Evolutionary conservation across 2,888 invertebrate species (phyloP).

Genomic region (Ophion obscuratus): DNA sequence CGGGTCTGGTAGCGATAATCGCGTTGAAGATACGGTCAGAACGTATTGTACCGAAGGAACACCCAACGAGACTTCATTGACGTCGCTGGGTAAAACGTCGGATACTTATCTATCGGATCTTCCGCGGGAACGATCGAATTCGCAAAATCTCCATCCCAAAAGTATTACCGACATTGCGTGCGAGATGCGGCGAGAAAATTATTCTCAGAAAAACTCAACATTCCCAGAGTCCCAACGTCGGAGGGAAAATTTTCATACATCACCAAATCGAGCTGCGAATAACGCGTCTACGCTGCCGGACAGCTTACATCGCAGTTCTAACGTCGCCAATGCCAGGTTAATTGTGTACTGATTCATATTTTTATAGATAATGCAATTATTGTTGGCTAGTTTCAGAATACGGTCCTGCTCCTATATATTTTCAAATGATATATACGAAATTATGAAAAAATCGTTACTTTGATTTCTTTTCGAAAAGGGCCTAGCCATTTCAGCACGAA

Average conservation of each 20-base stretch:
- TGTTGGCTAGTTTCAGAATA: neutral
- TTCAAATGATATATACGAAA: too few relatives aligned
- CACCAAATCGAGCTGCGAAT: slow-evolving; percentile 11
- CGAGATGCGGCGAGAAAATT: slow-evolving; percentile 34
- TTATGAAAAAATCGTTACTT: too few relatives aligned
- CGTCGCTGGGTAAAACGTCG: slow-evolving; percentile 94
- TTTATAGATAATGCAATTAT: neutral
- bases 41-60: slow-evolving; percentile 97
- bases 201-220: neutral
- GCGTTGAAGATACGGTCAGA: slow-evolving; percentile 91
- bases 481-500: too few relatives aligned
- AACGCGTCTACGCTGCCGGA: slow-evolving; percentile 18
- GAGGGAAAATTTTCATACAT: slow-evolving; percentile 13
- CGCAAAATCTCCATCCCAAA: slow-evolving; percentile 49
- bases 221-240: neutral
- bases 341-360: neutral
- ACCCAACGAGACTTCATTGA: slow-evolving; percentile 88
- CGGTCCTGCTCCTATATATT: too few relatives aligned
- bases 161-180: slow-evolving; percentile 43
- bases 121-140: slow-evolving; percentile 63
- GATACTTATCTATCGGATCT: slow-evolving; percentile 91
- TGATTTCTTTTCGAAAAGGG: too few relatives aligned
- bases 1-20: slow-evolving; percentile 73
- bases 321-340: slow-evolving; percentile 47
- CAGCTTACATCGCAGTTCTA: slow-evolving; percentile 40